phyloP scores from a whole-genome alignment of 2,797 vertebrate genomes.

The Clamator glandarius region DNA sequence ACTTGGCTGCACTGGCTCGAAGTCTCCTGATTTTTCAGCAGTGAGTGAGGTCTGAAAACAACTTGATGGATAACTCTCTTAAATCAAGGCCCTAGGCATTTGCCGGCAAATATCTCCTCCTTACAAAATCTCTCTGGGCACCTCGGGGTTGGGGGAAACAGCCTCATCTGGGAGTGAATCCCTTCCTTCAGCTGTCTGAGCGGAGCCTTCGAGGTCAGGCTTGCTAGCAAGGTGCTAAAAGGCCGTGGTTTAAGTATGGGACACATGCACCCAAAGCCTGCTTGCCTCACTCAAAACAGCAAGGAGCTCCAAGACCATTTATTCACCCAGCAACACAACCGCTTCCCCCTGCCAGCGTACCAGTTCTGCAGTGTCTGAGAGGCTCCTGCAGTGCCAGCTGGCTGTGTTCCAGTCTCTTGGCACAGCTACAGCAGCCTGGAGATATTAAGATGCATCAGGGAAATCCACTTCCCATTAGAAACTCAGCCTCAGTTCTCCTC shows the following conservation, averaged over 20 bases:
- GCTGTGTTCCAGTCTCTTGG: not conserved
- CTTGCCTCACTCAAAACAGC: not conserved
- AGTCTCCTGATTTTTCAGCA: slow-evolving; percentile 9
- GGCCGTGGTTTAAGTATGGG: not conserved
- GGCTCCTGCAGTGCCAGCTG: not conserved
- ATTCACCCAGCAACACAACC: not conserved
- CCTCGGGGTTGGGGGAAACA: not conserved
- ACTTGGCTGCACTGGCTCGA: not conserved
- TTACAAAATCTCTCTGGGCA: not conserved
- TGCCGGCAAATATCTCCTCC: not conserved
- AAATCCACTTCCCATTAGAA: not conserved
- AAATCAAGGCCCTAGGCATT: not conserved
- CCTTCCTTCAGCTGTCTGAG: not conserved
- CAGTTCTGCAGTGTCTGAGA: not conserved
- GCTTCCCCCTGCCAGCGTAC: not conserved
- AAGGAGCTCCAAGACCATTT: not conserved
- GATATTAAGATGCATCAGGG: not conserved
- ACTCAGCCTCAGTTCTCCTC: not conserved
- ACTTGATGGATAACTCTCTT: slow-evolving; percentile 15
- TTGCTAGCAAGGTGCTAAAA: not conserved
- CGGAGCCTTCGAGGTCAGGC: not conserved
- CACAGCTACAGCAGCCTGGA: not conserved
- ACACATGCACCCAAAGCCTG: not conserved
- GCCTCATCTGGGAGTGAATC: not conserved
- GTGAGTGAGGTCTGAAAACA: not conserved